Evolutionary conservation across 1,140 invertebrate genomes (phyloP).

Genomic region (Hydropsyche tenuis): DNA sequence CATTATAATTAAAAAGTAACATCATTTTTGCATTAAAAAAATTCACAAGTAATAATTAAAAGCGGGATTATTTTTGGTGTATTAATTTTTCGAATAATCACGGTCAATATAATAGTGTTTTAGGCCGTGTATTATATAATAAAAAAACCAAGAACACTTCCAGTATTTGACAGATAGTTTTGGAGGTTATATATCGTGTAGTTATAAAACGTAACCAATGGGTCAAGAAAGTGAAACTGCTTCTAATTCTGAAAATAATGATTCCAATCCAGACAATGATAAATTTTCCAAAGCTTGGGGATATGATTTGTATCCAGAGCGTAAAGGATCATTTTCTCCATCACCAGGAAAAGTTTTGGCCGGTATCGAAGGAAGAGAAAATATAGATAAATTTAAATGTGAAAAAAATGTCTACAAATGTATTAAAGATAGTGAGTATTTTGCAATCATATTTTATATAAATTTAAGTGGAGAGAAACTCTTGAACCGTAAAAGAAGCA

Average conservation of each 20-base stretch:
- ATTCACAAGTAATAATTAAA: too few relatives aligned
- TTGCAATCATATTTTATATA: too few relatives aligned
- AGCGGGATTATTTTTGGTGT: too few relatives aligned
- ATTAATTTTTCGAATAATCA: too few relatives aligned
- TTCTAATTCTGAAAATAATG: conserved; percentile 4
- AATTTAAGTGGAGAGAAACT: too few relatives aligned
- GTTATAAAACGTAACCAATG: neutral
- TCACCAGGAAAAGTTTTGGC: conserved; percentile 65
- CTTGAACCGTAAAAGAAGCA: too few relatives aligned
- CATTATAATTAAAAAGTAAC: neutral
- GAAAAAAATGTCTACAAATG: conserved; percentile 80
- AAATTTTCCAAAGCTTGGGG: conserved; percentile 64
- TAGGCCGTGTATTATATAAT: neutral
- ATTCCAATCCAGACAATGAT: neutral
- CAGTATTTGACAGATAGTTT: neutral
- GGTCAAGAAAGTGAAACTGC: neutral
- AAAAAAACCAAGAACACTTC: neutral
- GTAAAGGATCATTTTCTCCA: conserved; percentile 68
- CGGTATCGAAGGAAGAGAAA: conserved; percentile 70
- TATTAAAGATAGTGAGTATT: conserved; percentile 73
- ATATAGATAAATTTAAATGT: conserved; percentile 77
- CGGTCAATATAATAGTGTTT: too few relatives aligned
- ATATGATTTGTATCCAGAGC: conserved; percentile 87
- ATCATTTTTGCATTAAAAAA: neutral
- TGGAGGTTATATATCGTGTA: neutral